Conservation (phyloP, 1,140 invertebrate genomes). For the Tigriopus japonicus region DNA sequence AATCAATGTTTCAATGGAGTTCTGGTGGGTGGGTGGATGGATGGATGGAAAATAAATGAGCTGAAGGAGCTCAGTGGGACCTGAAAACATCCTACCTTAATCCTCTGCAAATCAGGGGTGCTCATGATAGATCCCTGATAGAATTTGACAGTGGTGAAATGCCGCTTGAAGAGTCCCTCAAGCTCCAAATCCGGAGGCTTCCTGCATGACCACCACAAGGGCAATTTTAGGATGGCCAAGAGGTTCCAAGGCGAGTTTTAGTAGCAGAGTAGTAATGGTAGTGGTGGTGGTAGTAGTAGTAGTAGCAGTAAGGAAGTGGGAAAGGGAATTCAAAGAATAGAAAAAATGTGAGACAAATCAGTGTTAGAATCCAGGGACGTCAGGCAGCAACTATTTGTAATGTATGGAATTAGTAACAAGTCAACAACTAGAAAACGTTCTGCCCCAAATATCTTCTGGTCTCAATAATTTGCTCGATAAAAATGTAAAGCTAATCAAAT, state of each 20-base stretch:
- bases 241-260: background rate
- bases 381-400: too few relatives aligned
- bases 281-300: conserved; percentile 9
- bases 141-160: conserved; percentile 99
- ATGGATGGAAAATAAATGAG: too few relatives aligned
- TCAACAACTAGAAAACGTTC: too few relatives aligned
- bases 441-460: too few relatives aligned
- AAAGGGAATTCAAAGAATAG: conserved; percentile 11
- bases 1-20: too few relatives aligned
- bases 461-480: too few relatives aligned
- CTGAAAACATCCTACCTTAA: conserved; percentile 51
- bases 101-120: conserved; percentile 93
- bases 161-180: conserved; percentile 96
- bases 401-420: too few relatives aligned
- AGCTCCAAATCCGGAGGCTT: conserved; percentile 69
- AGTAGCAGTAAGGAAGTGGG: conserved; percentile 8
- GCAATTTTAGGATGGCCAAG: too few relatives aligned
- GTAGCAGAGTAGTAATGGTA: conserved; percentile 16
- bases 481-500: too few relatives aligned
- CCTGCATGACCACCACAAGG: conserved; percentile 19
- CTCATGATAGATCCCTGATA: conserved; percentile 99
- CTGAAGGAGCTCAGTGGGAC: too few relatives aligned
- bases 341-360: background rate
- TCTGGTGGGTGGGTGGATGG: too few relatives aligned
- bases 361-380: conserved; percentile 5